Evolutionary conservation across 2,797 vertebrate species (phyloP).

Genomic region (Ctenochaetus hawaiiensis): DNA sequence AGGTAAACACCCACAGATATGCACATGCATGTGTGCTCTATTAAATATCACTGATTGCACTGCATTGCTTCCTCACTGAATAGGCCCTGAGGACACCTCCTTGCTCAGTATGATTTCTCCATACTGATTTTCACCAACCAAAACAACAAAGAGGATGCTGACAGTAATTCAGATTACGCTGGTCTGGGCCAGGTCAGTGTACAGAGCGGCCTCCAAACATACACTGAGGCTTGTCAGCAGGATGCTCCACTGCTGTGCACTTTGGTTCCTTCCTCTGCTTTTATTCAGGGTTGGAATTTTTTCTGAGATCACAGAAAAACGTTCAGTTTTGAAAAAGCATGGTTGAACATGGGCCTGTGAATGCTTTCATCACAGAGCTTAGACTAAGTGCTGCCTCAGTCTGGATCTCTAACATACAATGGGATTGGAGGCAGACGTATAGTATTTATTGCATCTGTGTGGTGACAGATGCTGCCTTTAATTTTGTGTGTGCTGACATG

Average conservation of each 20-base stretch:
- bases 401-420: conserved; percentile 41
- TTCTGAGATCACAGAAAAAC: conserved; percentile 21
- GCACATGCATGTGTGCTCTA: conserved; percentile 48
- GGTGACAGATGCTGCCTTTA: conserved; percentile 37
- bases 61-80: conserved; percentile 28
- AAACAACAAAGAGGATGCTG: conserved; percentile 39
- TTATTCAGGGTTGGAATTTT: conserved; percentile 25
- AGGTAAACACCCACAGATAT: conserved; percentile 57
- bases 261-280: conserved; percentile 24
- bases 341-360: conserved; percentile 26
- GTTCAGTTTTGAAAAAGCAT: conserved; percentile 12
- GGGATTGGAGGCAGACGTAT: conserved; percentile 43
- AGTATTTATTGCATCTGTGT: conserved; percentile 48
- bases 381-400: conserved; percentile 24
- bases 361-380: conserved; percentile 34
- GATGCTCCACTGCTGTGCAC: conserved; percentile 14
- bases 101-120: conserved; percentile 23
- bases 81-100: conserved; percentile 38
- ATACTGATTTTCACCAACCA: conserved; percentile 42
- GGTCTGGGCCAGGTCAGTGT: conserved; percentile 15
- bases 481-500: conserved; percentile 23
- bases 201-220: conserved; percentile 17
- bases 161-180: conserved; percentile 62
- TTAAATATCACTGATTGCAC: conserved; percentile 57
- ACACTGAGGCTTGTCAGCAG: conserved; percentile 27